phyloP scores from a whole-genome alignment of 2,888 invertebrate genomes.

The Argyresthia albistria region DNA sequence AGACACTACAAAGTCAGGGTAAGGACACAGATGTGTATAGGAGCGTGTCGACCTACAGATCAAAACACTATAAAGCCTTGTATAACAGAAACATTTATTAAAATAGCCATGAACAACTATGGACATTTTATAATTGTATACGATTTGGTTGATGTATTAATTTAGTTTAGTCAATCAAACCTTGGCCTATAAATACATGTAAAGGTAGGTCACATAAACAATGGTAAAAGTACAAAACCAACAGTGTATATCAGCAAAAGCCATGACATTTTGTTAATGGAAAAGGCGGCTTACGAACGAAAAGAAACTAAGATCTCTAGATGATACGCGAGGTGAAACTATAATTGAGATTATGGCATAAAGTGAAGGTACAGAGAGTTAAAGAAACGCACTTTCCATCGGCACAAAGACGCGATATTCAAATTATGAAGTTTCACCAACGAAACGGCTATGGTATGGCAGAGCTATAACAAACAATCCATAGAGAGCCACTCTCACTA shows the following conservation, averaged over 20 bases:
- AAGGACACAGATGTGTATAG: constrained; percentile 13
- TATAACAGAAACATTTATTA: neutral
- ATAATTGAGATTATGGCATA: constrained; percentile 44
- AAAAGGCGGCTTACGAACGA: constrained; percentile 14
- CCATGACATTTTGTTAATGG: constrained; percentile 21
- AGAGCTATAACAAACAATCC: neutral
- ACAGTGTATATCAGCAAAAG: constrained; percentile 12
- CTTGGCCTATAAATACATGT: constrained; percentile 10
- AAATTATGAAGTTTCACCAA: constrained; percentile 23
- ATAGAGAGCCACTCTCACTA: neutral
- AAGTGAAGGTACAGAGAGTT: constrained; percentile 30
- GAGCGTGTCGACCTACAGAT: constrained; percentile 16
- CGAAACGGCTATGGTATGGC: constrained; percentile 9
- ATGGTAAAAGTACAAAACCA: constrained; percentile 7
- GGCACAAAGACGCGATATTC: constrained; percentile 12
- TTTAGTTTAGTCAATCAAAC: constrained; percentile 4
- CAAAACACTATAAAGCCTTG: constrained; percentile 12
- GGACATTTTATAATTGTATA: neutral
- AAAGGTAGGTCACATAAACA: neutral
- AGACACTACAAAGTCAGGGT: too few relatives aligned
- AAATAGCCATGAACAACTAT: neutral
- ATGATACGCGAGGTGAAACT: constrained; percentile 33
- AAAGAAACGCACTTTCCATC: constrained; percentile 44
- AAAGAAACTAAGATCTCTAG: constrained; percentile 22
- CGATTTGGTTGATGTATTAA: neutral